Conservation (phyloP, 2,797 vertebrate species). For the Pipistrellus pipistrellus region DNA sequence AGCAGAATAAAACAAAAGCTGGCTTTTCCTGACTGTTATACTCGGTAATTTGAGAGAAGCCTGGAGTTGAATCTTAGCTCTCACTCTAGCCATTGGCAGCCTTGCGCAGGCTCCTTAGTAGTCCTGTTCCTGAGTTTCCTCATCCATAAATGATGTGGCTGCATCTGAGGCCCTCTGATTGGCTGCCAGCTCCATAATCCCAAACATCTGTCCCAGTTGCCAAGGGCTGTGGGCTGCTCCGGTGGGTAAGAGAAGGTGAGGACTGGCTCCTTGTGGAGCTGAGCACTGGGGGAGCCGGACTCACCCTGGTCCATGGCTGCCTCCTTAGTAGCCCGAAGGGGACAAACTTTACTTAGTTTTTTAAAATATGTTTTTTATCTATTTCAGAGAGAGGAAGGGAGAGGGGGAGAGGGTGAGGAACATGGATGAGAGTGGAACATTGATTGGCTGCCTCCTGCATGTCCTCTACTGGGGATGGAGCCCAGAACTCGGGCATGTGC, state of each 20-base stretch:
- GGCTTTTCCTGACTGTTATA: not conserved
- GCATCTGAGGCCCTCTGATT: not conserved
- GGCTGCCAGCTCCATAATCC: not conserved
- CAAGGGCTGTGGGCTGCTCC: not conserved
- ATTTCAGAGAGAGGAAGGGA: no score
- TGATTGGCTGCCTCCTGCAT: no score
- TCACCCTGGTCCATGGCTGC: not conserved
- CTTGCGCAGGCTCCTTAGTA: not conserved
- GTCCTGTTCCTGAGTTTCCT: not conserved
- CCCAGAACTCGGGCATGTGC: no score
- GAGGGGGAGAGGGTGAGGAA: no score
- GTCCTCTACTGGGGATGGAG: no score
- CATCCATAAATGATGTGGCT: not conserved
- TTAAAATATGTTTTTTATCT: no score
- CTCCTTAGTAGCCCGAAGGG: not conserved
- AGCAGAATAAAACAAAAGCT: not conserved
- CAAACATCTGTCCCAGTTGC: not conserved
- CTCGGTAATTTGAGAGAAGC: no score
- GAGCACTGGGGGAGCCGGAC: rapidly evolving
- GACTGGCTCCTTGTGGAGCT: not conserved
- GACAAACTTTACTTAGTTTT: not conserved
- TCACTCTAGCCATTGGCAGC: not conserved
- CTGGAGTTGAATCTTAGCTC: not conserved
- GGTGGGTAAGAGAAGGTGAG: not conserved
- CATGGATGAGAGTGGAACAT: no score